Evolutionary conservation across 1,140 invertebrate genomes (phyloP).

Genomic region (Heliconius nattereri): DNA sequence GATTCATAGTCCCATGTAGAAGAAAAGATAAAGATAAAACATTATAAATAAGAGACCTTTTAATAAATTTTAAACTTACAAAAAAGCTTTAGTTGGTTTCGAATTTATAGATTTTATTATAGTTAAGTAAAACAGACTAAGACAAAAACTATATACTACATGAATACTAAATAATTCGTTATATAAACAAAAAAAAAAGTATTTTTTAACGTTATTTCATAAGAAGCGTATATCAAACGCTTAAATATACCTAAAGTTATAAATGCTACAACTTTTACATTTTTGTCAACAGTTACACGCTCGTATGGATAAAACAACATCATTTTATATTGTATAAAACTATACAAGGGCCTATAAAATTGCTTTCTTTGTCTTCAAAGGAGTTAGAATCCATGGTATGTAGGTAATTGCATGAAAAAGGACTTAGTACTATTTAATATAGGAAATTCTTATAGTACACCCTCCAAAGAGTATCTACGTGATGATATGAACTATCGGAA

Average conservation of each 20-base stretch:
- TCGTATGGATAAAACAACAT: neutral
- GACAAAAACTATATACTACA: no score
- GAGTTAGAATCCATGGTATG: slow-evolving; percentile 5
- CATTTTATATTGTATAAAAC: neutral
- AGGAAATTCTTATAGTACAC: neutral
- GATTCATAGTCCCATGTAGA: neutral
- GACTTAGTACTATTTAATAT: slow-evolving; percentile 13
- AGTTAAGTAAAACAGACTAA: no score
- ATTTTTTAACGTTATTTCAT: no score
- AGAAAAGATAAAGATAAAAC: neutral
- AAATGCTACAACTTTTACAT: neutral
- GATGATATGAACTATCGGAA: neutral
- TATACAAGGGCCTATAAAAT: neutral
- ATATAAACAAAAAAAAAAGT: no score
- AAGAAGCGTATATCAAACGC: no score
- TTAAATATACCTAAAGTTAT: neutral
- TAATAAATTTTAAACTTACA: no score
- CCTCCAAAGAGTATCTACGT: neutral
- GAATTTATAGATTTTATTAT: no score
- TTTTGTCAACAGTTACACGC: neutral
- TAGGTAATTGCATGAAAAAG: slow-evolving; percentile 7
- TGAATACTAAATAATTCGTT: no score
- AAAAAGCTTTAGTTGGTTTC: no score
- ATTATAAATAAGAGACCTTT: no score
- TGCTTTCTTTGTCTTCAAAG: neutral